These are phyloP conservation scores for Erannis defoliaria DNA, from an alignment of 2,888 invertebrate genomes.

Conservation along the genomic window DNA sequence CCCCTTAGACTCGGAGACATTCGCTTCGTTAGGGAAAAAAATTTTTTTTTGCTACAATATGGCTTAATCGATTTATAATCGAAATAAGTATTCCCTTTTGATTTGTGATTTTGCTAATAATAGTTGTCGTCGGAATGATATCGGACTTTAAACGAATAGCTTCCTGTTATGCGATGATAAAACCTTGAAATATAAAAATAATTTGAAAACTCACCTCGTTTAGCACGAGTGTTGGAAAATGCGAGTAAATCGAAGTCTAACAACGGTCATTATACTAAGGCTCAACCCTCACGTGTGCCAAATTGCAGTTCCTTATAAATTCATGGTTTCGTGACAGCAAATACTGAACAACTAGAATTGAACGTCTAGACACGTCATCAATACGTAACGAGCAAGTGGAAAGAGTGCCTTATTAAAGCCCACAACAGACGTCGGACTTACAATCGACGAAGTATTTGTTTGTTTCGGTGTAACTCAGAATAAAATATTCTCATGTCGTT, in stretches of 20 bases:
- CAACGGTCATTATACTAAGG: conserved; percentile 52
- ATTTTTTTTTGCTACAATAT: too few relatives aligned
- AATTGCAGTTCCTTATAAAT: conserved; percentile 67
- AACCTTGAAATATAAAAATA: not conserved
- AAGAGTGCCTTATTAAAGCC: conserved; percentile 61
- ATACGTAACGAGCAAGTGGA: conserved; percentile 75
- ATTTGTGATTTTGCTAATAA: too few relatives aligned
- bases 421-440: not conserved
- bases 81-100: too few relatives aligned
- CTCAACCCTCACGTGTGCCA: conserved; percentile 46
- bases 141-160: not conserved
- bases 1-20: too few relatives aligned
- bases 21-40: too few relatives aligned
- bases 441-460: not conserved
- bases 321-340: conserved; percentile 75
- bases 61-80: too few relatives aligned
- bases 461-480: not conserved
- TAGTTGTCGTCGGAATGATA: too few relatives aligned
- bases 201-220: not conserved
- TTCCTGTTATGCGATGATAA: not conserved
- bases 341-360: conserved; percentile 65
- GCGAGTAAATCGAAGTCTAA: conserved; percentile 44
- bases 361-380: conserved; percentile 77
- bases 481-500: not conserved
- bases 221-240: conserved; percentile 16